Percentiles rank a stretch among this genome's conserved stretches.
Conservation (phyloP, 2,797 vertebrate genomes). For the Tiaroga cobitis region DNA sequence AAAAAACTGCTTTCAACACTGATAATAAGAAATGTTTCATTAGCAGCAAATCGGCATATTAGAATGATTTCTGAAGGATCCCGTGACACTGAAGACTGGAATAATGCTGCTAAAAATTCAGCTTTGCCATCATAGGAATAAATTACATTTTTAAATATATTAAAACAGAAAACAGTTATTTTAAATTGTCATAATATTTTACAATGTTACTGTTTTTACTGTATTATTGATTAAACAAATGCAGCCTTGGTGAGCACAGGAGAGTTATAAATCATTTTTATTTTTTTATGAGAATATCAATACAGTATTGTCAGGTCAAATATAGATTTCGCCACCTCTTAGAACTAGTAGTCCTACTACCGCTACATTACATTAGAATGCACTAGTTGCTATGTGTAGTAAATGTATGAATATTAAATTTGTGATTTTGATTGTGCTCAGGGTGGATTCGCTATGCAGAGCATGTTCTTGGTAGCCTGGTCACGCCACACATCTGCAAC, state of each 20-base stretch:
- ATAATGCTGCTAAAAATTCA: too few relatives aligned
- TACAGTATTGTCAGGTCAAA: not conserved
- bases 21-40: too few relatives aligned
- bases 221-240: not conserved
- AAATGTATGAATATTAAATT: not conserved
- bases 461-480: slow-evolving; percentile 87
- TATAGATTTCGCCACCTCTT: not conserved
- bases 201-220: too few relatives aligned
- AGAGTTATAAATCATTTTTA: not conserved
- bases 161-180: too few relatives aligned
- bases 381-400: not conserved
- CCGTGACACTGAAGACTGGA: too few relatives aligned
- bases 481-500: slow-evolving; percentile 93
- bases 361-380: not conserved
- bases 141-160: too few relatives aligned
- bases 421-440: slow-evolving; percentile 62
- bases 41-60: not conserved
- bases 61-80: too few relatives aligned
- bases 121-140: too few relatives aligned
- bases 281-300: not conserved
- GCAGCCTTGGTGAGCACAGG: too few relatives aligned
- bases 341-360: not conserved
- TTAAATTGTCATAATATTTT: too few relatives aligned
- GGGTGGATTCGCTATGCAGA: slow-evolving; percentile 97
- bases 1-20: too few relatives aligned